Percentiles rank a stretch among this genome's conserved stretches.
Conservation (phyloP, 2,113 vertebrate genomes). For the Rutilus rutilus region DNA sequence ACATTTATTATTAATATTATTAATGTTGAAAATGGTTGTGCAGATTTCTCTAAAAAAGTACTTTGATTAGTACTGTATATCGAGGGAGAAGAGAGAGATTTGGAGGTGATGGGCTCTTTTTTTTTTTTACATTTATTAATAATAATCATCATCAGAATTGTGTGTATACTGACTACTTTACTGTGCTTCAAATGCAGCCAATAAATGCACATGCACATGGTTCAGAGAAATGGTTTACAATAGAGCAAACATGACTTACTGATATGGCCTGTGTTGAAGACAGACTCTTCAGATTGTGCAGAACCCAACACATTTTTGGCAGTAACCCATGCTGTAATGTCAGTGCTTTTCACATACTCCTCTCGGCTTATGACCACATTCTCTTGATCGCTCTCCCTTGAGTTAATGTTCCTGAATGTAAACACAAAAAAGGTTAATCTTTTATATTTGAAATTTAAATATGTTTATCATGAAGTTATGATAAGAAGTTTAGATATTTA, state of each 20-base stretch:
- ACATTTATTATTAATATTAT: neutral
- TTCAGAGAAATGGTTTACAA: neutral
- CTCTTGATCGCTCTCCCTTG: neutral
- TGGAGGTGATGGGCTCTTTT: neutral
- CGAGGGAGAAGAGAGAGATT: neutral
- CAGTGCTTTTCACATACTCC: neutral
- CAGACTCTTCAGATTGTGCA: neutral
- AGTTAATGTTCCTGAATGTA: neutral
- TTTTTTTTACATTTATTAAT: neutral
- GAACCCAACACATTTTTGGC: constrained; percentile 3
- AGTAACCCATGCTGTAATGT: constrained; percentile 44
- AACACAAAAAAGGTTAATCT: neutral
- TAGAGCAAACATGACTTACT: constrained; percentile 32
- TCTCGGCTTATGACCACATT: constrained; percentile 1
- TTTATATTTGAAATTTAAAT: too few species aligned
- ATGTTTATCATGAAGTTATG: too few species aligned
- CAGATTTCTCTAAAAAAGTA: neutral
- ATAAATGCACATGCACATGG: neutral
- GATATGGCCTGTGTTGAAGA: constrained; percentile 31
- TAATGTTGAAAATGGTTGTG: neutral
- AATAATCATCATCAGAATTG: neutral
- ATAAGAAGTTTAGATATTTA: too few species aligned
- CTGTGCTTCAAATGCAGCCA: neutral
- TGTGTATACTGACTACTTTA: neutral
- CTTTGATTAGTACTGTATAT: neutral